Percentiles rank a stretch among this genome's conserved stretches.
Evolutionary conservation across 2,888 invertebrate species (phyloP).

Genomic region (Euproctis similis): DNA sequence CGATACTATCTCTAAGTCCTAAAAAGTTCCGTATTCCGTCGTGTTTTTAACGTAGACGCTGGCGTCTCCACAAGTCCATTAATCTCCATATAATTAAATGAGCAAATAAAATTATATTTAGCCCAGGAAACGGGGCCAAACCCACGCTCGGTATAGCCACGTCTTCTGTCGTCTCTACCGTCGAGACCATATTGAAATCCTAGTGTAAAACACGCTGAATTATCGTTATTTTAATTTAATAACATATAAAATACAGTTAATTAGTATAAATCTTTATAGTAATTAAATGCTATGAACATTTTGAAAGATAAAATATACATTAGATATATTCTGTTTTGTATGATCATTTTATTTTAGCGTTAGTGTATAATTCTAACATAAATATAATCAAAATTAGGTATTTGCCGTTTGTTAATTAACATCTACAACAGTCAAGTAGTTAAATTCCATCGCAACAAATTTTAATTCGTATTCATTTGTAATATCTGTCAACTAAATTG

Average conservation of each 20-base stretch:
- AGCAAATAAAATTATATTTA: slow-evolving; percentile 74
- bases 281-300: no score
- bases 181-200: slow-evolving; percentile 34
- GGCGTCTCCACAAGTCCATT: slow-evolving; percentile 62
- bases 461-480: slow-evolving; percentile 4
- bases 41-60: slow-evolving; percentile 61
- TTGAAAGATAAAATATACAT: no score
- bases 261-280: no score
- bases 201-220: no score
- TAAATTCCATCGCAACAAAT: slow-evolving; percentile 6
- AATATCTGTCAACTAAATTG: slow-evolving; percentile 9
- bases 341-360: no score
- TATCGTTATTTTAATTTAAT: no score
- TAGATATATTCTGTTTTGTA: no score
- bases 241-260: no score
- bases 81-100: slow-evolving; percentile 75
- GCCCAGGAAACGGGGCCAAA: slow-evolving; percentile 65
- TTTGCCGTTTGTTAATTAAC: slow-evolving; percentile 7
- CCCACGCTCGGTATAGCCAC: slow-evolving; percentile 49
- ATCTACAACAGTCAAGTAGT: slow-evolving; percentile 2
- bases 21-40: no score
- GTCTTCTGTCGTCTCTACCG: slow-evolving; percentile 31
- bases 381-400: no score
- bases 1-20: no score
- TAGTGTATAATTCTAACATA: no score